A percentile compares a stretch with the other conserved stretches of the same genome.
Evolutionary conservation across 2,113 vertebrate species (phyloP).

Genomic region (Prinia subflava): DNA sequence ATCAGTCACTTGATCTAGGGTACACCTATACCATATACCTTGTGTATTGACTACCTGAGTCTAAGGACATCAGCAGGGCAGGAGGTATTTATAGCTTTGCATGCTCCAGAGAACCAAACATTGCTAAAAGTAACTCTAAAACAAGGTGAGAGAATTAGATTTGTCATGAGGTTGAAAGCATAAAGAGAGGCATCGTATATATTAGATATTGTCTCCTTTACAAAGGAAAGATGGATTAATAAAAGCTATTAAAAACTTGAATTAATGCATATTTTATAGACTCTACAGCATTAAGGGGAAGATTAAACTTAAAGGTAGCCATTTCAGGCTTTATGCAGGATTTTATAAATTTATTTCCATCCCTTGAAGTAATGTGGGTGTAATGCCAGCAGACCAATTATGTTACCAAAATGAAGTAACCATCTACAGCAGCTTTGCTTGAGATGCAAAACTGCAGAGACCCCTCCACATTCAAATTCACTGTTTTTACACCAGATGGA

Average conservation of each 20-base stretch:
- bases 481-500: background rate
- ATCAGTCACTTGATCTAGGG: background rate
- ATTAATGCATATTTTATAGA: slow-evolving; percentile 77
- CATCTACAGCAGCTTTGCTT: slow-evolving; percentile 6
- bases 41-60: background rate
- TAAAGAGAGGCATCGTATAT: background rate
- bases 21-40: background rate
- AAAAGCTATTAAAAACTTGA: slow-evolving; percentile 71
- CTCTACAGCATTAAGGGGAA: slow-evolving; percentile 63
- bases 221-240: slow-evolving; percentile 64
- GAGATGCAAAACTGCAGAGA: slow-evolving; percentile 5
- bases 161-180: background rate
- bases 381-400: slow-evolving; percentile 69
- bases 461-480: background rate
- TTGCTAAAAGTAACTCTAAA: slow-evolving; percentile 21
- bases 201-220: slow-evolving; percentile 45
- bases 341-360: slow-evolving; percentile 72
- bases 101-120: background rate
- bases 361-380: slow-evolving; percentile 35
- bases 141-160: slow-evolving; percentile 4
- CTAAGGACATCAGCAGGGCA: background rate
- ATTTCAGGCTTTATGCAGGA: slow-evolving; percentile 64
- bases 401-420: slow-evolving; percentile 14
- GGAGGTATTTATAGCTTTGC: background rate
- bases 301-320: slow-evolving; percentile 72